Base-by-base conservation (phyloP, 2,888 invertebrate genomes). In the Anticlea derivata region DNA sequence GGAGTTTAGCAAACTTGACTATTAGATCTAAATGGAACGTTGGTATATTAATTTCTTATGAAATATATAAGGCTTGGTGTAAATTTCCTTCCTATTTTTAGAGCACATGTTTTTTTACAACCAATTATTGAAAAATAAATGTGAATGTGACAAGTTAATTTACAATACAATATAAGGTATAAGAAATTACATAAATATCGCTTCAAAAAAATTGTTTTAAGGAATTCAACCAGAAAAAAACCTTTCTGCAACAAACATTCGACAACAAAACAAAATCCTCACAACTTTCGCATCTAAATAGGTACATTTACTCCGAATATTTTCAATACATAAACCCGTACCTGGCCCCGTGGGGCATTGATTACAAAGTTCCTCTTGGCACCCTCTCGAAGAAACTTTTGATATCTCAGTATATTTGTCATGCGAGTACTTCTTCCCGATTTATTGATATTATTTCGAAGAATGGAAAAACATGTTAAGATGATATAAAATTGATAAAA, bases 351-450 rank as follows among this genome's bases (percentile, higher is more conserved):
- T 49, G 56, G 50, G 55, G 59, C 64, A 64, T 64, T 64, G 64
- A 64, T 64, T 64, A 61, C 61, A 61, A 64, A 64, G 58, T 64
- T 61, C 50, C 50, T 60, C 61, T 60, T 61, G 61, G 60, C 61
- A 60, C 61, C 50, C 61, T 41, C 55, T 43, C 48, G 30, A 56
- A 53, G 55, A 55, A 58, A 58, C 49, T 63, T 63, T 51, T 56
- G 50, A 60, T 61, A 63, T 63, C 61, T 60, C 60, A 50, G 60
- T 58, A 58, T 61, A 61, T 61, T 63, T 61, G 61, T 61, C 61
- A 61, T 55, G 53, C 51, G 61, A 60, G 54, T 54, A 54, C 55
- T 49, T 47, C 38, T 54, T 50, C 56, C 40, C 55, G 60, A 62
- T 62, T 62, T 62, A 62, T 62, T 55, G 61, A 62, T 62, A 62